A percentile compares a stretch with the other conserved stretches of the same genome.
phyloP scores from a whole-genome alignment of 2,888 invertebrate species.

The Hemicrepidius hirtus region DNA sequence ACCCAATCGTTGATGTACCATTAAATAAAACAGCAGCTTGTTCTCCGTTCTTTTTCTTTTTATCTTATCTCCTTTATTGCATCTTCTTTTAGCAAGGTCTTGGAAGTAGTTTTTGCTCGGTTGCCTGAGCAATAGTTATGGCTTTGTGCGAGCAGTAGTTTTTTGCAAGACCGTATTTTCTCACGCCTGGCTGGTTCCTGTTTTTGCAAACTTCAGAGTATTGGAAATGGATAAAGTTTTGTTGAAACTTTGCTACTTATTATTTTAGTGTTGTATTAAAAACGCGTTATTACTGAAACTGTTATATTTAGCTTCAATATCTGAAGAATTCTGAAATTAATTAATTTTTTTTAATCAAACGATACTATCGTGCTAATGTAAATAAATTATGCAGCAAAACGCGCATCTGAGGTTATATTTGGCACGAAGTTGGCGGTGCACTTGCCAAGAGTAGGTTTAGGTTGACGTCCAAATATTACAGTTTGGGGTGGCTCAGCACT shows the following conservation, averaged over 20 bases:
- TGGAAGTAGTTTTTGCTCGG: constrained; percentile 55
- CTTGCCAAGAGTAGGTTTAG: constrained; percentile 46
- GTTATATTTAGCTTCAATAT: constrained; percentile 11
- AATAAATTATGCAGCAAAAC: constrained; percentile 54
- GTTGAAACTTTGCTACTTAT: constrained; percentile 44
- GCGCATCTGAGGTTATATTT: constrained; percentile 46
- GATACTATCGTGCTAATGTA: constrained; percentile 26
- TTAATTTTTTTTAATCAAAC: background rate
- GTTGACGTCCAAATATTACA: constrained; percentile 11
- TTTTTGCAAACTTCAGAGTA: constrained; percentile 58
- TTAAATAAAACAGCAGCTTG: constrained; percentile 42
- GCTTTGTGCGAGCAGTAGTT: constrained; percentile 55
- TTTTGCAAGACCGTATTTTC: constrained; percentile 58
- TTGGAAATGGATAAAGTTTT: constrained; percentile 59
- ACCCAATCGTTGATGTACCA: constrained; percentile 37
- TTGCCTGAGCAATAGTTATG: constrained; percentile 59
- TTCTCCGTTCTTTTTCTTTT: constrained; percentile 30
- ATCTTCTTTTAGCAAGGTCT: constrained; percentile 44
- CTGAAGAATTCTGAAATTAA: constrained; percentile 7
- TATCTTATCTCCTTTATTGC: constrained; percentile 37
- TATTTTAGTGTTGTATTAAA: constrained; percentile 49
- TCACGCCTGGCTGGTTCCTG: constrained; percentile 56
- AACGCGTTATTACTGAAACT: constrained; percentile 36
- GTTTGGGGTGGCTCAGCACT: background rate
- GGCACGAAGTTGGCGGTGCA: constrained; percentile 41